phyloP scores from a whole-genome alignment of 37 sponge, comb jelly and placozoan genomes.

The Cladorhizidae sp. region DNA sequence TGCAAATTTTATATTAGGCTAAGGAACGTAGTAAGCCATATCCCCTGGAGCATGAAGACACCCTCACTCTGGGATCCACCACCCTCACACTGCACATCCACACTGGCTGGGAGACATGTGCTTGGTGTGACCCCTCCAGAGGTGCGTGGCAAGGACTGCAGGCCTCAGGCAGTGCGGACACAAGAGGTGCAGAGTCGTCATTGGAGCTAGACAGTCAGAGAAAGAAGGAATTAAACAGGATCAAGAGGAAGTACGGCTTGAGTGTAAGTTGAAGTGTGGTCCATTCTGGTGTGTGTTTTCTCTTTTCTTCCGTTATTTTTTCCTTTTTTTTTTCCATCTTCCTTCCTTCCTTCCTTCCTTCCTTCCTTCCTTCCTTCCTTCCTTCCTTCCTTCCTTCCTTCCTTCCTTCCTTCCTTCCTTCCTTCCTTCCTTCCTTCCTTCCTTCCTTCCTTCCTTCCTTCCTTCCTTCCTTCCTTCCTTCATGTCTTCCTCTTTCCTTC shows the following conservation, averaged over 20 bases:
- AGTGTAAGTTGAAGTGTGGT: slow-evolving; percentile 18
- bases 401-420: no score
- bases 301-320: background rate
- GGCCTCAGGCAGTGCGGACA: background rate
- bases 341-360: no score
- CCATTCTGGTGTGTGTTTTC: background rate
- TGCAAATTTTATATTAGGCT: slow-evolving; percentile 30
- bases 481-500: no score
- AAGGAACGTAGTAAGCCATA: slow-evolving; percentile 59
- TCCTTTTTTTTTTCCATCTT: no score
- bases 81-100: slow-evolving; percentile 77
- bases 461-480: no score
- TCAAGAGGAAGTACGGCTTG: slow-evolving; percentile 75
- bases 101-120: slow-evolving; percentile 78
- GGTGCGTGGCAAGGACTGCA: slow-evolving; percentile 8
- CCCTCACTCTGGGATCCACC: slow-evolving; percentile 65
- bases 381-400: background rate
- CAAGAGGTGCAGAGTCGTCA: background rate
- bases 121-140: slow-evolving; percentile 49
- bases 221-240: slow-evolving; percentile 58
- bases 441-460: no score
- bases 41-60: slow-evolving; percentile 70
- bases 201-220: slow-evolving; percentile 32
- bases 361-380: no score
- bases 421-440: no score